Conservation (phyloP, 2,113 vertebrate genomes). For the Macaca mulatta region DNA sequence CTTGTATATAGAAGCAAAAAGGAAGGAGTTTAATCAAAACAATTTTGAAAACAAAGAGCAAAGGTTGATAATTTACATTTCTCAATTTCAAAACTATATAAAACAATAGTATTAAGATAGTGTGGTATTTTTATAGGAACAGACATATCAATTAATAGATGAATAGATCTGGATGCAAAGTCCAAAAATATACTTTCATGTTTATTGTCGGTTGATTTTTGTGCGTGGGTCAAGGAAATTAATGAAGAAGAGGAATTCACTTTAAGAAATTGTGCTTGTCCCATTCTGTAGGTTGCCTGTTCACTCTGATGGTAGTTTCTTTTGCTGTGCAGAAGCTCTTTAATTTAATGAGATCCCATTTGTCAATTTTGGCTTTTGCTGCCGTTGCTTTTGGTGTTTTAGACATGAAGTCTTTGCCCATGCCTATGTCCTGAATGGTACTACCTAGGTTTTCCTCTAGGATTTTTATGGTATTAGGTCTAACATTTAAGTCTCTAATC, state of each 20-base stretch:
- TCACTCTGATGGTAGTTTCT: too few species aligned
- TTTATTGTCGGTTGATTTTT: neutral
- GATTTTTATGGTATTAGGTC: too few species aligned
- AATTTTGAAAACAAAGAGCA: neutral
- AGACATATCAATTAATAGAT: neutral
- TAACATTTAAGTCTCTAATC: too few species aligned
- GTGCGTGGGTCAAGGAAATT: neutral
- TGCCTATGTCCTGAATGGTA: too few species aligned
- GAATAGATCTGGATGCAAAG: neutral
- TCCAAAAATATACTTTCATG: neutral
- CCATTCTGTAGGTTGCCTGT: too few species aligned
- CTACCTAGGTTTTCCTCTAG: too few species aligned
- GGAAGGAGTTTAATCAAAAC: neutral
- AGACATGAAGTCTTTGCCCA: too few species aligned
- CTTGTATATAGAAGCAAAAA: neutral
- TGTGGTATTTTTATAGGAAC: neutral
- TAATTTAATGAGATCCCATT: too few species aligned
- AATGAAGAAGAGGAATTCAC: neutral
- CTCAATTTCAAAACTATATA: neutral
- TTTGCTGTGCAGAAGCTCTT: too few species aligned
- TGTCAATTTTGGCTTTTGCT: too few species aligned
- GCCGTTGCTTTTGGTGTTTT: too few species aligned
- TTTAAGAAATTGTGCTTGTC: neutral
- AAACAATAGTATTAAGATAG: neutral
- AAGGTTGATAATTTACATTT: neutral